Evolutionary conservation across 2,113 vertebrate genomes (phyloP).

Genomic region (Lota lota): DNA sequence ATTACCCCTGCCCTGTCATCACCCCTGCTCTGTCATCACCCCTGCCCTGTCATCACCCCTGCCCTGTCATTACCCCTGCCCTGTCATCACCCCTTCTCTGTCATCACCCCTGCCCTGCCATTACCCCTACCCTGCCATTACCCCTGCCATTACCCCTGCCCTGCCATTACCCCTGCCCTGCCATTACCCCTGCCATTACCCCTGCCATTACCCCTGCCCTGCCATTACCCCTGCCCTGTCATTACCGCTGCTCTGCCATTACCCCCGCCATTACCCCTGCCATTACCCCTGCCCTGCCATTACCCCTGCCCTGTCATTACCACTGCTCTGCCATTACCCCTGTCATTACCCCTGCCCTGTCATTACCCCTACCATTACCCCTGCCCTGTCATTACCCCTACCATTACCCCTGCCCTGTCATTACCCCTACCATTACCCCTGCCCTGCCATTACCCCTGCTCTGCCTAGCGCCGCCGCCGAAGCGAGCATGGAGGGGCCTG

Average conservation of each 20-base stretch:
- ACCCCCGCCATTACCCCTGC: no score
- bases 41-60: constrained; percentile 67
- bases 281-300: constrained; percentile 67
- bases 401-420: constrained; percentile 66
- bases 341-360: constrained; percentile 66
- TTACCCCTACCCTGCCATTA: constrained; percentile 68
- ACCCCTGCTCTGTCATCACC: no score
- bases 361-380: constrained; percentile 74
- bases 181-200: no score
- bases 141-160: no score
- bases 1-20: no score
- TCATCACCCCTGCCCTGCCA: no score
- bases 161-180: constrained; percentile 64
- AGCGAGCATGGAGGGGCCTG: no score
- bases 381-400: constrained; percentile 68
- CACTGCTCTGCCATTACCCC: no score
- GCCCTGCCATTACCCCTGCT: constrained; percentile 59
- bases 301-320: constrained; percentile 68
- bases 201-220: constrained; percentile 64
- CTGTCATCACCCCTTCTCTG: no score
- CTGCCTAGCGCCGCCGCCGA: no score
- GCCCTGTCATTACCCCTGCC: constrained; percentile 66
- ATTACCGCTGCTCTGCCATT: constrained; percentile 68
- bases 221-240: constrained; percentile 75
- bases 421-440: constrained; percentile 67